phyloP scores from a whole-genome alignment of 2,797 vertebrate genomes.

The Odontamblyopus rebecca region DNA sequence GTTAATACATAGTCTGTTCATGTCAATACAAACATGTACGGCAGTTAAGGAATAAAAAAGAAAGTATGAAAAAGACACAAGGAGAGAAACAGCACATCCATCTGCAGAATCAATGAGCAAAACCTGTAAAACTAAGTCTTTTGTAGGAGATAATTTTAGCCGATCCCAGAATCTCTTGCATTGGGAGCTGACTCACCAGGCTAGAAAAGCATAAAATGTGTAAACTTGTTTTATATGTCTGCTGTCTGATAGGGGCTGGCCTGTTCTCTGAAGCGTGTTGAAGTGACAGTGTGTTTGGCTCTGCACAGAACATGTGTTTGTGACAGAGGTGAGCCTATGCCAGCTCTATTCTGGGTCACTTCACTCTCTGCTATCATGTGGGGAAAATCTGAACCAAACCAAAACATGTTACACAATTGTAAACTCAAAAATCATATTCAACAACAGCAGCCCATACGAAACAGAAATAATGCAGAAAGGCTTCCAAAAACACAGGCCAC shows the following conservation, averaged over 20 bases:
- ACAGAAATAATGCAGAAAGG: background rate
- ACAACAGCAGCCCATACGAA: background rate
- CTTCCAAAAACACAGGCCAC: background rate
- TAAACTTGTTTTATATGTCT: background rate
- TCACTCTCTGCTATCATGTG: background rate
- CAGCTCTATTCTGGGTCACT: slow-evolving; percentile 7
- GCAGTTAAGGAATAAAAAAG: background rate
- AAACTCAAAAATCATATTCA: background rate
- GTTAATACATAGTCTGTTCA: background rate
- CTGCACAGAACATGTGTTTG: slow-evolving; percentile 22
- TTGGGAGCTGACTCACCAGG: background rate
- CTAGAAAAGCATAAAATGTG: background rate
- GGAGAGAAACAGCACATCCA: background rate
- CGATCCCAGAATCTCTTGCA: background rate
- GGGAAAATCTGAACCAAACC: background rate
- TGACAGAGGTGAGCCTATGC: slow-evolving; percentile 25
- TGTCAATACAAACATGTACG: background rate
- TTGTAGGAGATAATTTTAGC: background rate
- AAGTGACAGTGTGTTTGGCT: slow-evolving; percentile 25
- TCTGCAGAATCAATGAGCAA: background rate
- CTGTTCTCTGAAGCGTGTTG: slow-evolving; percentile 15
- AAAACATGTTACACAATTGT: background rate
- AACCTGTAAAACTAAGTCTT: background rate
- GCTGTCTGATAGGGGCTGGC: slow-evolving; percentile 16
- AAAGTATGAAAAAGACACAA: background rate